phyloP scores from a whole-genome alignment of 2,797 vertebrate genomes.

The Argentina silus region DNA sequence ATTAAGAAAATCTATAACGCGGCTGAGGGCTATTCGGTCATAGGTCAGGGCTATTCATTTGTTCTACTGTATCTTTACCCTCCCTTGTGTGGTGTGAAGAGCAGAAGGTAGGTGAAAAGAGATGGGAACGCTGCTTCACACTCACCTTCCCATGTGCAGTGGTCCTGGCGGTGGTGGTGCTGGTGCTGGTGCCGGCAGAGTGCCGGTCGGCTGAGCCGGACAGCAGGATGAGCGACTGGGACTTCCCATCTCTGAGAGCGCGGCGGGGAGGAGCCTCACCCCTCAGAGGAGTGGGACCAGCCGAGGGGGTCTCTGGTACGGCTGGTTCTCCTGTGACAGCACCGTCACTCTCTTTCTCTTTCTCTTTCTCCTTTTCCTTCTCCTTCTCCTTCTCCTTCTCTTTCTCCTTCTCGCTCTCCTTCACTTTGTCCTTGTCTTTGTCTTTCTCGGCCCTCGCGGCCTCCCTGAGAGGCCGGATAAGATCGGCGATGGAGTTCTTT shows the following conservation, averaged over 20 bases:
- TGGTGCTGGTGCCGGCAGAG: constrained; percentile 74
- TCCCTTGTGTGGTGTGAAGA: too few relatives aligned
- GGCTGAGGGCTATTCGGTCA: too few relatives aligned
- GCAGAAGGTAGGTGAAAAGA: too few relatives aligned
- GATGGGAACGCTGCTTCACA: too few relatives aligned
- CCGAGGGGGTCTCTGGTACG: constrained; percentile 71
- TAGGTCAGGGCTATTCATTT: too few relatives aligned
- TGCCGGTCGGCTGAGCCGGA: constrained; percentile 74
- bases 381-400: constrained; percentile 80
- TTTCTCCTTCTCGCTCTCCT: constrained; percentile 77
- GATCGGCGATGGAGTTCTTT: constrained; percentile 89
- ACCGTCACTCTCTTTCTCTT: constrained; percentile 61
- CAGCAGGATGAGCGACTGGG: constrained; percentile 95
- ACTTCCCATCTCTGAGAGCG: constrained; percentile 91
- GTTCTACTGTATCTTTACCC: too few relatives aligned
- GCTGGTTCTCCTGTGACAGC: constrained; percentile 56
- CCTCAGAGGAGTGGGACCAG: constrained; percentile 79
- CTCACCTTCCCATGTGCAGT: constrained; percentile 81
- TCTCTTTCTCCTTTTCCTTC: not conserved
- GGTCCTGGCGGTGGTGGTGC: constrained; percentile 71
- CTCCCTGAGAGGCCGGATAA: constrained; percentile 87
- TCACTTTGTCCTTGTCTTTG: constrained; percentile 79
- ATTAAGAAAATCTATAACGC: too few relatives aligned
- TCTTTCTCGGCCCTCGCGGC: constrained; percentile 83
- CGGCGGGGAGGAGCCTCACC: constrained; percentile 83